These are phyloP conservation scores for Phodopus roborovskii DNA, from an alignment of 2,113 vertebrate genomes.

Conservation along the genomic window DNA sequence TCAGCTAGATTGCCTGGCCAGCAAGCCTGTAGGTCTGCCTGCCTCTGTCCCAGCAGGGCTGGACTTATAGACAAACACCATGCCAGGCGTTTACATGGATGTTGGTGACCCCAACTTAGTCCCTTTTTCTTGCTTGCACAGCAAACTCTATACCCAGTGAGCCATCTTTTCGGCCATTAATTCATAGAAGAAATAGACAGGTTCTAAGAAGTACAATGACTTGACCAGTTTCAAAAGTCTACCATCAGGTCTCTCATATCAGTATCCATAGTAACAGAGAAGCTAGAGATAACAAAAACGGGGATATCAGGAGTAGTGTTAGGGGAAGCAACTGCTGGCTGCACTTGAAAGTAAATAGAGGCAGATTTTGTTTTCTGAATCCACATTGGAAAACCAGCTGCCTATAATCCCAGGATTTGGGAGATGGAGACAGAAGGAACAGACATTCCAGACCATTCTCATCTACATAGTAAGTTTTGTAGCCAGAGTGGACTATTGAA, in stretches of 20 bases:
- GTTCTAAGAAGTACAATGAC: neutral
- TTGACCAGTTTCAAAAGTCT: neutral
- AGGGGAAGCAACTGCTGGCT: neutral
- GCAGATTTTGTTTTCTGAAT: neutral
- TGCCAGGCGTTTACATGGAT: neutral
- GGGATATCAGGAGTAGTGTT: neutral
- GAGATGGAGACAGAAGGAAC: neutral
- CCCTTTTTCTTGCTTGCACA: neutral
- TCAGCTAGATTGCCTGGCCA: neutral
- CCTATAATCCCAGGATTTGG: neutral
- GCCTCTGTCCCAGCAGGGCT: neutral
- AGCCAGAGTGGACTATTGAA: neutral
- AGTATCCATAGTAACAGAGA: neutral
- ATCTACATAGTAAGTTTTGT: neutral
- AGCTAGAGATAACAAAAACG: neutral
- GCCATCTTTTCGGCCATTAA: neutral
- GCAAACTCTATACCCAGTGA: too few species aligned
- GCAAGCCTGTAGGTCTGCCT: neutral
- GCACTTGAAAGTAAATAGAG: neutral
- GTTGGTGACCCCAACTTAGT: neutral
- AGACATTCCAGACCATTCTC: neutral
- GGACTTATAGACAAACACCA: neutral
- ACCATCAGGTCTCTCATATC: neutral
- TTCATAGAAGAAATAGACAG: neutral
- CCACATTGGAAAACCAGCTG: neutral